A percentile compares a stretch with the other conserved stretches of the same genome.
These are phyloP conservation scores for Meiosimyza decipiens DNA, from an alignment of 2,888 invertebrate species.

Conservation along the genomic window DNA sequence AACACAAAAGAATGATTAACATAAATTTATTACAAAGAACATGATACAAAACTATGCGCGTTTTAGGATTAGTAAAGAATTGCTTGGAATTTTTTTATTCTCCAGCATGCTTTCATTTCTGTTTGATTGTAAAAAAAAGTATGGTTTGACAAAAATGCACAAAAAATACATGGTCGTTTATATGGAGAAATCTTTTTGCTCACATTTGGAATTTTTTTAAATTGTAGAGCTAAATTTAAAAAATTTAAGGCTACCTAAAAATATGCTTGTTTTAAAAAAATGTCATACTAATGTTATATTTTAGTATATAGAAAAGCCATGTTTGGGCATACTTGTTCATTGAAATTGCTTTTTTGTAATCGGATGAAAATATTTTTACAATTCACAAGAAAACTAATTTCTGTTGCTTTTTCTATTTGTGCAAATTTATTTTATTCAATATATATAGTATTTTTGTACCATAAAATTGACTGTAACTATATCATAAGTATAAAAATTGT, in stretches of 20 bases:
- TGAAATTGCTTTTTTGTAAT: conserved; percentile 8
- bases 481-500: conserved; percentile 6
- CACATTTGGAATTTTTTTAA: neutral
- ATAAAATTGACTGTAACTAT: no score
- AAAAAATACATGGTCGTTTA: neutral
- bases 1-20: neutral
- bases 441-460: no score
- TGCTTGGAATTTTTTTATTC: neutral
- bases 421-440: no score
- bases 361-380: neutral
- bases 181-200: conserved; percentile 24
- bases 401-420: conserved; percentile 2
- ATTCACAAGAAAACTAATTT: neutral
- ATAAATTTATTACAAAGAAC: neutral
- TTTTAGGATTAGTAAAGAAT: neutral
- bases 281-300: no score
- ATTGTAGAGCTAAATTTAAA: neutral
- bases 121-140: conserved; percentile 18
- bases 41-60: conserved; percentile 22
- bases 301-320: neutral
- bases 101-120: conserved; percentile 20
- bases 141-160: neutral
- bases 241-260: neutral
- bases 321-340: neutral
- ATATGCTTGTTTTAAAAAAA: conserved; percentile 16